Evolutionary conservation across 1,140 invertebrate species (phyloP), one percentile per base, ranked within the genome.

Genomic region (Formica exsecta): DNA sequence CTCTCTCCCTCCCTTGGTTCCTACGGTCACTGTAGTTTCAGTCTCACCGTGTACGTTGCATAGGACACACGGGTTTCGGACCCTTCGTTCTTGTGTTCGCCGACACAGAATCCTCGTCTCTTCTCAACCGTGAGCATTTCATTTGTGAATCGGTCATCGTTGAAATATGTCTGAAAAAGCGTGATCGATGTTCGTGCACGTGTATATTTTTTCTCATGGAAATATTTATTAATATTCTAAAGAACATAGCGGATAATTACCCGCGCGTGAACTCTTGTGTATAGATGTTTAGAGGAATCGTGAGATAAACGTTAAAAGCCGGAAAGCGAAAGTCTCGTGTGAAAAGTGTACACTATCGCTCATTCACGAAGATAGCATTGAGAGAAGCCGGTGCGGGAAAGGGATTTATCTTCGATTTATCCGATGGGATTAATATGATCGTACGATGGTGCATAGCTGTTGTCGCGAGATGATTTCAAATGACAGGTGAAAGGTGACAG

Each of bases 21-120:
- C 85, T 85, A 81, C 87, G 89, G 91, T 90, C 90, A 87, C 85
- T 90, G 90, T 89, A 83, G 89, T 89, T 90, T 89, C 90, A 92
- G 91, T 92, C 89, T 91, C 77, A 86, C 73, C 85, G 87, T 88
- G 87, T 88, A 85, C 90, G 89, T 91, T 90, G 89, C 73, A 64
- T 86, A 57, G 86, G 64, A 80, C 77, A 61, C 87, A 84, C 1
- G 16, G 85, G 85, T 89, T 73, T 16, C 5, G 32, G 73, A 9
- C 13, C 22, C 44, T 64, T 65, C 81, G 62, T 29, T 32, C 13
- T 38, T 41, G 51, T 29, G 41, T 51, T 36, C 16, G 8, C 32
- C 57, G 38, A 2, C 65, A 51, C 13, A 9, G n/a, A 57, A 38
- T 66, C 25, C 19, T 25, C n/a, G 32, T 44, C 48, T 66, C 29